Evolutionary conservation across 2,113 vertebrate genomes (phyloP).

Genomic region (Sorex fumeus): DNA sequence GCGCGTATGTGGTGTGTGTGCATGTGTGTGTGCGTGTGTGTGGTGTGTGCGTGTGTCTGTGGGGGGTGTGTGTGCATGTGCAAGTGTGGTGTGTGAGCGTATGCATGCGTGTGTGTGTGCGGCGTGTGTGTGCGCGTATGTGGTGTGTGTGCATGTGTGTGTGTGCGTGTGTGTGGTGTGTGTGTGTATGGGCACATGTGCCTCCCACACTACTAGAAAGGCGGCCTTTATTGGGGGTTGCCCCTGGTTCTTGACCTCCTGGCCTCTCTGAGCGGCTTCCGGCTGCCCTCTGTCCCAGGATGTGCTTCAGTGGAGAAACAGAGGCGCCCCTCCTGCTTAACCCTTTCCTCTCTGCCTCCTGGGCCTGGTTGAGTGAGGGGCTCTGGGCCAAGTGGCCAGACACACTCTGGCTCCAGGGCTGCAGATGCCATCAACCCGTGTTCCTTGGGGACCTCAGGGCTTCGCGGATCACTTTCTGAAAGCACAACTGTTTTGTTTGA

Average conservation of each 20-base stretch:
- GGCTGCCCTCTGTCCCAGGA: neutral
- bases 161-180: too few relatives aligned
- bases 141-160: too few relatives aligned
- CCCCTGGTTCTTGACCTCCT: constrained; percentile 4
- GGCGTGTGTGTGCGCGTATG: neutral
- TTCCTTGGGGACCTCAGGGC: constrained; percentile 60
- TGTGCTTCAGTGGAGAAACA: neutral
- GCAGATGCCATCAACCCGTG: constrained; percentile 47
- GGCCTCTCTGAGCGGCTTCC: constrained; percentile 6
- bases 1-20: too few relatives aligned
- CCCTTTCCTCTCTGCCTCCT: neutral
- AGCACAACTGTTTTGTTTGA: constrained; percentile 73
- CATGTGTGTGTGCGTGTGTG: too few relatives aligned
- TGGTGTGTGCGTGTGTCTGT: too few relatives aligned
- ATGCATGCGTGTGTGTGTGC: too few relatives aligned
- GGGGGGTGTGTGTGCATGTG: too few relatives aligned
- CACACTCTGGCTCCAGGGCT: constrained; percentile 38
- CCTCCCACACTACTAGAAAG: neutral
- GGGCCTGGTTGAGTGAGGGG: neutral
- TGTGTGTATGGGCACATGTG: too few relatives aligned
- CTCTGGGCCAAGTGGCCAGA: constrained; percentile 67
- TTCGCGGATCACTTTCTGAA: constrained; percentile 58
- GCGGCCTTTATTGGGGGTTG: neutral
- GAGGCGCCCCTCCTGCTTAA: neutral
- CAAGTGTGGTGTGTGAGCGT: too few relatives aligned